Conservation (phyloP, 1,140 invertebrate species). For the Streblospio benedicti region DNA sequence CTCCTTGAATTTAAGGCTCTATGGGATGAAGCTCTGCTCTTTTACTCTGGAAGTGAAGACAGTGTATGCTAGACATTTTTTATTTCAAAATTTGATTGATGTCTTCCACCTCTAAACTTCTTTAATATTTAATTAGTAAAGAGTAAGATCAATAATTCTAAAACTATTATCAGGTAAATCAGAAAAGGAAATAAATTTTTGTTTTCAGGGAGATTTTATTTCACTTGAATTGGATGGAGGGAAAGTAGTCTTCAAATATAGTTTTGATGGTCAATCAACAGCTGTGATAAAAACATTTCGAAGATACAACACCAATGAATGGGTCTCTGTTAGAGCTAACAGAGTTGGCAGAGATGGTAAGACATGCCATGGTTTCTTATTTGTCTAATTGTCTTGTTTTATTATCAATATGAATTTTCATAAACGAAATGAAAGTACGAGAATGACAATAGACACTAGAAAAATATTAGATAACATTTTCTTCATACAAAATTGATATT, state of each 20-base stretch:
- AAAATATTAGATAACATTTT: not conserved
- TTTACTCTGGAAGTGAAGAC: slow-evolving; percentile 63
- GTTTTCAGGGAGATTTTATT: slow-evolving; percentile 63
- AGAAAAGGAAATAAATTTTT: too few species aligned
- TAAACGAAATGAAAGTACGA: too few species aligned
- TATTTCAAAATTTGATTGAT: slow-evolving; percentile 17
- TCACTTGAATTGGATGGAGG: slow-evolving; percentile 68
- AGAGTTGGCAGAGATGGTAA: slow-evolving; percentile 25
- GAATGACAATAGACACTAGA: not conserved
- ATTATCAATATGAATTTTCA: not conserved
- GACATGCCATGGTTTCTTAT: slow-evolving; percentile 5
- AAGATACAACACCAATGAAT: slow-evolving; percentile 72
- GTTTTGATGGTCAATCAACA: slow-evolving; percentile 39
- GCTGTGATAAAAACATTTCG: slow-evolving; percentile 50
- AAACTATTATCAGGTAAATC: not conserved
- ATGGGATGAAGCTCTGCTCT: slow-evolving; percentile 78
- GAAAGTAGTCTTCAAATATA: slow-evolving; percentile 64
- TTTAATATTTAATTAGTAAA: too few species aligned
- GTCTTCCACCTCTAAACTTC: too few species aligned
- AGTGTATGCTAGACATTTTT: slow-evolving; percentile 47
- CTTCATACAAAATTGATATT: not conserved
- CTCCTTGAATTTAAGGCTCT: slow-evolving; percentile 73
- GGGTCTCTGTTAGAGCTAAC: slow-evolving; percentile 64
- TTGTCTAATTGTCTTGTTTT: not conserved
- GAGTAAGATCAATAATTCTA: too few species aligned